Evolutionary conservation across 35 echinoderm and acorn worm species (phyloP), one percentile per base, ranked within the genome.

Genomic region (Chiridota heheva): DNA sequence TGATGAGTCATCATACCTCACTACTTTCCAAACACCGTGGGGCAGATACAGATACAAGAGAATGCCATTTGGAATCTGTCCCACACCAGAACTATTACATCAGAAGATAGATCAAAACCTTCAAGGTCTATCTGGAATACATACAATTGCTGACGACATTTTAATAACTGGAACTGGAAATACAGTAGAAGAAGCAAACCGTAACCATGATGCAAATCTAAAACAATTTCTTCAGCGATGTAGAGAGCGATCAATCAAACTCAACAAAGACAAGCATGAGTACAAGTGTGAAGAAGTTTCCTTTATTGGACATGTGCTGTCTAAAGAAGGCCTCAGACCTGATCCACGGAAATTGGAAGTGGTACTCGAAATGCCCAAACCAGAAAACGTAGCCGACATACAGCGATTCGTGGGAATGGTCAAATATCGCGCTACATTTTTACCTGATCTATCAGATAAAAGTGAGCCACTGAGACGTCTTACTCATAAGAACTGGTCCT

Each of bases 131-230:
- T 10, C 24, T 20, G 84, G 72, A 36, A 36, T 86, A 5, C 24
- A 58, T 45, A 53, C 57, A 69, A 82, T 92, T 35, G 86, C 86
- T 26, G 91, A 89, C 69, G 86, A 89, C 49, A 89, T 89, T 17
- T 45, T 93, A 43, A 84, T 72, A 20, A 84, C 82, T 8, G 81
- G 86, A 36, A 53, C 40, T 7, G 86, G 91, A 25, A 70, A 62
- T 18, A 89, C 72, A 22, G 27, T 89, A 12, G 33, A 85, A 12
- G 91, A 90, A 2, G 86, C 91, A 29, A 70, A 65, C 60, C 47
- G 40, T 26, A 76, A 95, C 81, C 91, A 95, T 81, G 86, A 89
- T 38, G 7, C 35, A 12, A 95, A 85, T 48, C 43, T 95, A 6
- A 35, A 27, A 38, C 7, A 36, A 18, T 85, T 95, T 25, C 31